Evolutionary conservation across 2,113 vertebrate species (phyloP).

Genomic region (Oryzias celebensis): DNA sequence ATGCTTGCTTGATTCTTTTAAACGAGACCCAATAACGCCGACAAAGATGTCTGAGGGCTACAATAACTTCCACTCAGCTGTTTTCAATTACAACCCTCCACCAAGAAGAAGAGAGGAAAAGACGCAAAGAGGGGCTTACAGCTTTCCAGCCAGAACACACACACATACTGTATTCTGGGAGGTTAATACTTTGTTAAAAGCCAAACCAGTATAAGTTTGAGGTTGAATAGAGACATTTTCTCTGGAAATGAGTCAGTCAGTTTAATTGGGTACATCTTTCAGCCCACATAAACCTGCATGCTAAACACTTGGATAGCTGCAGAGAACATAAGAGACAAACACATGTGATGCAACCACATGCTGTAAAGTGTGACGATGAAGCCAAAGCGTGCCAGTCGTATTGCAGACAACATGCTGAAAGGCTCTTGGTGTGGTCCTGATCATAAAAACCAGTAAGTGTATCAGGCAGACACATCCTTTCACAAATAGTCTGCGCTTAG

Average conservation of each 20-base stretch:
- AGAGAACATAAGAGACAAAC: background rate
- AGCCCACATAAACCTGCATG: constrained; percentile 30
- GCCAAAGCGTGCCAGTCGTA: constrained; percentile 32
- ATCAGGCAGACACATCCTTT: constrained; percentile 13
- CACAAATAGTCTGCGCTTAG: background rate
- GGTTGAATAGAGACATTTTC: constrained; percentile 38
- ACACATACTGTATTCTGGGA: constrained; percentile 12
- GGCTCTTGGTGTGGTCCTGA: constrained; percentile 37
- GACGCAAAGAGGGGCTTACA: constrained; percentile 15
- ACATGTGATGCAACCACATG: background rate
- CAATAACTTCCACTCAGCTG: constrained; percentile 78
- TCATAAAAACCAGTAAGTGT: constrained; percentile 20
- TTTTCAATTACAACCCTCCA: constrained; percentile 75
- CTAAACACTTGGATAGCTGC: constrained; percentile 13
- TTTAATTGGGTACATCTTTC: constrained; percentile 35
- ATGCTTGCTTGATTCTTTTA: constrained; percentile 23
- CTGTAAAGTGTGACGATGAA: constrained; percentile 9
- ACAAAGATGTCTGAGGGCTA: constrained; percentile 58
- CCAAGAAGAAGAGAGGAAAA: constrained; percentile 40
- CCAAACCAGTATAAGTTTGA: constrained; percentile 43
- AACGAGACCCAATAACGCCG: constrained; percentile 44
- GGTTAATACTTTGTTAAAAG: background rate
- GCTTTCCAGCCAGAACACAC: constrained; percentile 40
- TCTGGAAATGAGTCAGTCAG: constrained; percentile 36
- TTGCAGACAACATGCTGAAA: constrained; percentile 22